phyloP scores from a whole-genome alignment of 2,888 invertebrate genomes.

The Notocelia uddmanniana region DNA sequence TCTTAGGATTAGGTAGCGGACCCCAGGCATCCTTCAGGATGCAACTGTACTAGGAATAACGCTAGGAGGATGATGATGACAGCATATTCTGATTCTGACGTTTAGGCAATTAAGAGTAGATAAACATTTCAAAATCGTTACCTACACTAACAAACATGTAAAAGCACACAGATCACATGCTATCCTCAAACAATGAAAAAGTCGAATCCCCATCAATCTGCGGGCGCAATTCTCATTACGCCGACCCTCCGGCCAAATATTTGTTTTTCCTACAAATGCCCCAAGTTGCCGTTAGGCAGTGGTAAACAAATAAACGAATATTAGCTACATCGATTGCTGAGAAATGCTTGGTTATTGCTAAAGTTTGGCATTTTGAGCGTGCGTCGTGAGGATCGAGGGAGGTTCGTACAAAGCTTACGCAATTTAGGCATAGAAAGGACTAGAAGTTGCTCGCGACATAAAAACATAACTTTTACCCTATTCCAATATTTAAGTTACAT shows the following conservation, averaged over 20 bases:
- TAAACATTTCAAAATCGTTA: not conserved
- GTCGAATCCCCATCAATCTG: constrained; percentile 36
- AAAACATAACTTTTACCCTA: too few relatives aligned
- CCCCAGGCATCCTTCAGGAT: too few relatives aligned
- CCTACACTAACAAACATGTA: constrained; percentile 7
- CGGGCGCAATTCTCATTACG: constrained; percentile 44
- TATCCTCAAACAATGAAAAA: constrained; percentile 37
- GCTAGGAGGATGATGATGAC: too few relatives aligned
- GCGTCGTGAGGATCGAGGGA: constrained; percentile 7
- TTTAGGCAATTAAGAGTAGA: not conserved
- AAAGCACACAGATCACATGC: constrained; percentile 26
- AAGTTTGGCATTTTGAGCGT: constrained; percentile 52
- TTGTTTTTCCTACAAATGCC: constrained; percentile 47
- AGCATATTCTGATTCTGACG: too few relatives aligned
- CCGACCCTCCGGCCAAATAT: constrained; percentile 46
- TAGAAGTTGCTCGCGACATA: too few relatives aligned
- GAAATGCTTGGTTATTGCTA: constrained; percentile 51
- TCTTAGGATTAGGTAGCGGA: too few relatives aligned
- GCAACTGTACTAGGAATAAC: too few relatives aligned
- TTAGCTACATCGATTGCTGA: constrained; percentile 51
- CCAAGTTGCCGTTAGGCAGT: constrained; percentile 48
- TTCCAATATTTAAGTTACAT: too few relatives aligned
- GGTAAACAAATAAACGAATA: constrained; percentile 58
- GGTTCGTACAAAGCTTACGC: not conserved
- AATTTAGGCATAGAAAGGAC: not conserved